Percentiles rank a stretch among this genome's conserved stretches.
Evolutionary conservation across 92 coral and sea anemone species (phyloP).

Genomic region (Epizoanthus scotinus): DNA sequence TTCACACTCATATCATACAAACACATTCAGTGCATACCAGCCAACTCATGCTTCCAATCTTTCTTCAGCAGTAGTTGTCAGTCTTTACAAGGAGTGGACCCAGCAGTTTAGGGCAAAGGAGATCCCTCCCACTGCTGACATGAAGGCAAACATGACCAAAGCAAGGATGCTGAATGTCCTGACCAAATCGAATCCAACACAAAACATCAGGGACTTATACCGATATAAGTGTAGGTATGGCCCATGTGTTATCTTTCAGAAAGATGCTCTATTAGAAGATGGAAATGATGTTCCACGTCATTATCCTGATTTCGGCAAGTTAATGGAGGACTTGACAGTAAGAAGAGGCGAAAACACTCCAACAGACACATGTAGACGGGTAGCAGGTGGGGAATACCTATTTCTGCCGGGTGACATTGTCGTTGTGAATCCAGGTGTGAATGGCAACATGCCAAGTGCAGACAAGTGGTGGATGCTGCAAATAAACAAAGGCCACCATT

Average conservation of each 20-base stretch:
- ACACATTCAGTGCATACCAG: slow-evolving; percentile 64
- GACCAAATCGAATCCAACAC: slow-evolving; percentile 55
- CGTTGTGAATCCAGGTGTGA: slow-evolving; percentile 62
- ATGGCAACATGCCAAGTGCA: slow-evolving; percentile 55
- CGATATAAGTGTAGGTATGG: slow-evolving; percentile 69
- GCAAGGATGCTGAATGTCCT: slow-evolving; percentile 60
- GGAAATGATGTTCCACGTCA: not conserved
- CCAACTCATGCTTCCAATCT: slow-evolving; percentile 55
- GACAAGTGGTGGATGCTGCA: slow-evolving; percentile 79
- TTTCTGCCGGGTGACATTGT: slow-evolving; percentile 69
- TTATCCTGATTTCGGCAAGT: slow-evolving; percentile 58
- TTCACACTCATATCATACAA: slow-evolving; percentile 75
- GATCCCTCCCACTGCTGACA: slow-evolving; percentile 5
- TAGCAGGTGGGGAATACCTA: slow-evolving; percentile 31
- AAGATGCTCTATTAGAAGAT: slow-evolving; percentile 55
- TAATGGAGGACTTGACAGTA: slow-evolving; percentile 49
- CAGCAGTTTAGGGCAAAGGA: slow-evolving; percentile 29
- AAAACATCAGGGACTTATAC: slow-evolving; percentile 63
- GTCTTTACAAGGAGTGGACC: slow-evolving; percentile 42
- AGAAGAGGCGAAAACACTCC: slow-evolving; percentile 32
- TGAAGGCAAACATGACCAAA: slow-evolving; percentile 42
- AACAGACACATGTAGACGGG: slow-evolving; percentile 29
- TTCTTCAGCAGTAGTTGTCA: slow-evolving; percentile 39
- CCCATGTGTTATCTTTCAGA: slow-evolving; percentile 63
- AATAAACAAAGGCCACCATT: slow-evolving; percentile 53